Base-by-base conservation (phyloP, 2,888 invertebrate genomes). In the Caenorhabditis becei region DNA sequence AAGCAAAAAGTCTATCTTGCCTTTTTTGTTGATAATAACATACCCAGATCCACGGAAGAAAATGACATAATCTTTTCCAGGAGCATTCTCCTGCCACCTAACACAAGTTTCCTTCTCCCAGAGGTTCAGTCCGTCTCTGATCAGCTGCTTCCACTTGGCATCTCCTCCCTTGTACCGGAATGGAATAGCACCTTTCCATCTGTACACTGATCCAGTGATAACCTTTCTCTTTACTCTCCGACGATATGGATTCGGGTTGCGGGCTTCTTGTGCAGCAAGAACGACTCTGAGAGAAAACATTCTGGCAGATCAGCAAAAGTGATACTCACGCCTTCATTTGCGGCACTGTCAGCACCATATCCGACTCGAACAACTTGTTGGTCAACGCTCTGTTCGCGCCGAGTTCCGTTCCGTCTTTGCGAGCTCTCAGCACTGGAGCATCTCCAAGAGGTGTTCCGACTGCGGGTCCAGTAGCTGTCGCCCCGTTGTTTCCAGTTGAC, bases 101-200 rank as follows among this genome's bases (percentile, higher is more conserved):
- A 90, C 81, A 79, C 90, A 90, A 0, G 90, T 90, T 65, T 90
- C 90, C 26, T 77, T 72, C 56, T 90, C 89, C 90, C 90, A 90
- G 10, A 88, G 70, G 20, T 82, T 77, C 28, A 90, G 61, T 8
- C 87, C 90, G 4, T 82, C 80, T 0, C 80, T 75, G 54, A 90
- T 87, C 47, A 87, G 41, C 35, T 83, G 56, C 23, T 87, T 87
- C 90, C 90, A 90, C 54, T 89, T 83, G 2, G 83, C 88, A 70
- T 90, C 88, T n/a, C 86, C 83, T 28, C 86, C 88, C 23, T 89
- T 86, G 75, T 88, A 88, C 20, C 85, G 67, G 41, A 85, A 90
- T 14, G 90, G 88, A 54, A 90, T 90, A 16, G 87, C 82, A 14
- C 81, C 82, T 53, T 85, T 84, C 90, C 90, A 90, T 58, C 90